Percentiles rank a stretch among this genome's conserved stretches.
phyloP scores from a whole-genome alignment of 1,140 invertebrate species.

The Scaptodrosophila lebanonensis region DNA sequence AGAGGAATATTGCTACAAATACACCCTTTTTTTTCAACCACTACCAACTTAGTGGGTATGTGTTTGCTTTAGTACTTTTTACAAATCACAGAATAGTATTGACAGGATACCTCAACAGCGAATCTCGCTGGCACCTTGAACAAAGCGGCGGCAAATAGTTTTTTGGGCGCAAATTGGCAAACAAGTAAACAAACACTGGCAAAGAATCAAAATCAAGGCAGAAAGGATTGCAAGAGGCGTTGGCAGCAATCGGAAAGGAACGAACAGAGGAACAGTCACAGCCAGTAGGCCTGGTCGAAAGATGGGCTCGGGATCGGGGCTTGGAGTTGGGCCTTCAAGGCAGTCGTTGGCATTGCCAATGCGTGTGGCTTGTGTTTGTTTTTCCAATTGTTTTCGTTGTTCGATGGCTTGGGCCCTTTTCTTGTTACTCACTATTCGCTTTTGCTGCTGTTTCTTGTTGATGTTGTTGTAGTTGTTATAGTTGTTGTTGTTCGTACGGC shows the following conservation, averaged over 20 bases:
- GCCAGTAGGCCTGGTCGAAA: slow-evolving; percentile 1
- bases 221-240: slow-evolving; percentile 48
- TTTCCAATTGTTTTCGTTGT: slow-evolving; percentile 24
- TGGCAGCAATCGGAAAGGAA: slow-evolving; percentile 1
- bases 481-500: too few relatives aligned
- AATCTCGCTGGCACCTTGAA: slow-evolving; percentile 28
- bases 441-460: slow-evolving; percentile 10
- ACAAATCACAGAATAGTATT: too few relatives aligned
- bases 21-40: too few relatives aligned
- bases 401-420: slow-evolving; percentile 13
- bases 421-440: slow-evolving; percentile 36
- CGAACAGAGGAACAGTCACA: slow-evolving; percentile 5
- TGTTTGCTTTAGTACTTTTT: too few relatives aligned
- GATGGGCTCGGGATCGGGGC: not conserved
- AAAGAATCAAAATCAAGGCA: slow-evolving; percentile 30
- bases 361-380: slow-evolving; percentile 54
- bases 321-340: slow-evolving; percentile 3
- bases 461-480: too few relatives aligned
- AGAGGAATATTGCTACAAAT: too few relatives aligned
- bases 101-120: too few relatives aligned
- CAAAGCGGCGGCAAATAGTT: slow-evolving; percentile 39
- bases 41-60: too few relatives aligned
- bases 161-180: slow-evolving; percentile 46
- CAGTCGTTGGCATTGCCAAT: slow-evolving; percentile 3
- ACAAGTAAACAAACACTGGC: slow-evolving; percentile 52